Base-by-base conservation (phyloP, 2,888 invertebrate genomes). In the Eumerus sabulonum region DNA sequence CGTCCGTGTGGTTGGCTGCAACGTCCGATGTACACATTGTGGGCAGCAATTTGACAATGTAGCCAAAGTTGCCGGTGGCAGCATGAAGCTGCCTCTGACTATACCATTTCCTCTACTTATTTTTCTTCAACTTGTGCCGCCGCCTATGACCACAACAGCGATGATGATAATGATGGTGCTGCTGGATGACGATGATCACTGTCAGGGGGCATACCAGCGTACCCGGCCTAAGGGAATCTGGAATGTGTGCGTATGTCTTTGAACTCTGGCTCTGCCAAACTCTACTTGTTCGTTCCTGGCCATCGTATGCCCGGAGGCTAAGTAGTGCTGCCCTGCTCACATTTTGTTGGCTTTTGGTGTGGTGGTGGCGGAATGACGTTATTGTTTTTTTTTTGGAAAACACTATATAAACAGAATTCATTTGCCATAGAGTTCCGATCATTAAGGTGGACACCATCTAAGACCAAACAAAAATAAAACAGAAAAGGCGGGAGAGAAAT, bases 31-130 rank as follows among this genome's bases (percentile, higher is more conserved):
- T 47, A 45, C 14, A 63, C 45, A 50, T 66, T 44, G 79, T 79
- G 79, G 79, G 79, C 74, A 68, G 79, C 79, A 74, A 79, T 74
- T 79, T 74, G 74, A 79, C 74, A 79, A 64, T 66, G 68, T 63
- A 74, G 59, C 63, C 68, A 64, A 74, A 48, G 48, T 64, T 66
- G 74, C 74, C 64, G 54, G 47, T 64, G 79, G 79, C 73, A 74
- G 59, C 54, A 68, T 51, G 5, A 64, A 45, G 40, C 57, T 27
- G 27, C 27, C 7, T 27, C 27, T 27, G 27, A 27, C 27, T 2
- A 7, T 27, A 7, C 27, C n/a, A n/a, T n/a, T 27, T 27, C 27
- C 27, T 4, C 27, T 27, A 27, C 27, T 27, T 27, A 27, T 27
- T 27, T 7, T 27, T 27, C 27, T 27, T 27, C 2, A 27, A 7